Evolutionary conservation across 2,797 vertebrate genomes (phyloP).

Genomic region (Myotis vivesi): DNA sequence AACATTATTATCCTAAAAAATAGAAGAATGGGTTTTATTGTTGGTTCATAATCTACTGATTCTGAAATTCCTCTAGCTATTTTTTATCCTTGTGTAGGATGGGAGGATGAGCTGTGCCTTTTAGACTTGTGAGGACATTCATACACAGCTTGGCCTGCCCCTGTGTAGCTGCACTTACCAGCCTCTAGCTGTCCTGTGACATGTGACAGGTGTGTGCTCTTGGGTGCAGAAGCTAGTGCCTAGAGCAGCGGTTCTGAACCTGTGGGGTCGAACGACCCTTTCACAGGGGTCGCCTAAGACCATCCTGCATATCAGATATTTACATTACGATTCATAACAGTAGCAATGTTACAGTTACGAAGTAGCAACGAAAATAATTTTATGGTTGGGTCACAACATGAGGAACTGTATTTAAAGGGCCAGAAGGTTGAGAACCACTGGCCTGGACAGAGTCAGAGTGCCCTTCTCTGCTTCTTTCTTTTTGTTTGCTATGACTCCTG

Average conservation of each 20-base stretch:
- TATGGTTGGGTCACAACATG: too few relatives aligned
- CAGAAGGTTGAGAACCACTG: too few relatives aligned
- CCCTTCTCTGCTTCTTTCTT: neutral
- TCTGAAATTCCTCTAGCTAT: neutral
- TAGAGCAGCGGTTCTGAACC: too few relatives aligned
- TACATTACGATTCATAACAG: too few relatives aligned
- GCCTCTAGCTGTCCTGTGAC: neutral
- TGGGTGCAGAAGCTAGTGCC: neutral
- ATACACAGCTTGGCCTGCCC: neutral
- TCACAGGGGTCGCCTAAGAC: too few relatives aligned
- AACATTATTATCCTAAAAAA: neutral
- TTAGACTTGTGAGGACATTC: neutral
- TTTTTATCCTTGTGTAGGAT: neutral
- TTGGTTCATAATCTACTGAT: neutral
- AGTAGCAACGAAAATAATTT: too few relatives aligned
- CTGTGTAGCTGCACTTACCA: accelerated
- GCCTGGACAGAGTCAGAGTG: too few relatives aligned
- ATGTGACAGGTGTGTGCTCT: neutral
- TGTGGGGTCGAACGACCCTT: too few relatives aligned
- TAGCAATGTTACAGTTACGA: too few relatives aligned
- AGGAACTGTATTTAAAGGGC: too few relatives aligned
- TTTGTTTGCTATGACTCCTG: neutral
- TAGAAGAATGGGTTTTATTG: neutral
- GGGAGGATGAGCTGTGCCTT: neutral
- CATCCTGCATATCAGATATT: too few relatives aligned